Percentiles rank a stretch among this genome's conserved stretches.
Evolutionary conservation across 2,888 invertebrate species (phyloP).

Genomic region (Epistrophe eligans): DNA sequence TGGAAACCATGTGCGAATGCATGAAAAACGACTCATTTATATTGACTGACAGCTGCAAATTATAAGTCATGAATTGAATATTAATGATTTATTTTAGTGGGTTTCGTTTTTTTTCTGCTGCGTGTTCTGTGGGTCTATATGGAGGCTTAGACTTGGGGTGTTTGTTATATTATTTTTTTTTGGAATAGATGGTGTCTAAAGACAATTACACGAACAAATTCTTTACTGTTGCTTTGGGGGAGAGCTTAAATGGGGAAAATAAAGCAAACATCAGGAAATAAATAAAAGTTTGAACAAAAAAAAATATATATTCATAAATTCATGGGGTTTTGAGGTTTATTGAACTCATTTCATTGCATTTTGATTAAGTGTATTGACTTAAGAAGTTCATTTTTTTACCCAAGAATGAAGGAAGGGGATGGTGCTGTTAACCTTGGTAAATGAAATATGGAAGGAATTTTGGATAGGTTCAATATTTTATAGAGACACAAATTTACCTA

Average conservation of each 20-base stretch:
- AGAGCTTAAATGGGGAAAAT: neutral
- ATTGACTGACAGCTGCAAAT: conserved; percentile 73
- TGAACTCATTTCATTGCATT: conserved; percentile 54
- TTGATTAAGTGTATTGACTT: conserved; percentile 2
- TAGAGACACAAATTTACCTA: neutral
- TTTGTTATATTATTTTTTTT: neutral
- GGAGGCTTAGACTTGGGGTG: no score
- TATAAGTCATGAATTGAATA: conserved; percentile 69
- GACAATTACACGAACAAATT: neutral
- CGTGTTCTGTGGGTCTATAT: neutral
- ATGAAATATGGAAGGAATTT: neutral
- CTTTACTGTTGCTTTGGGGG: neutral
- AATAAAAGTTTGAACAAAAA: neutral
- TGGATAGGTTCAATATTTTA: neutral
- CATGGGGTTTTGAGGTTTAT: conserved; percentile 39
- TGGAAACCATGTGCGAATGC: conserved; percentile 23
- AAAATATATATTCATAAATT: neutral
- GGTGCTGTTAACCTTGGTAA: neutral
- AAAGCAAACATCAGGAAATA: neutral
- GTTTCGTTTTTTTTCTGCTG: conserved; percentile 37
- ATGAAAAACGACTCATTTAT: conserved; percentile 64
- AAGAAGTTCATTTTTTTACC: neutral
- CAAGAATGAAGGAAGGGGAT: neutral
- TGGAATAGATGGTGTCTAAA: neutral
- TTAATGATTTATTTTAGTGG: conserved; percentile 65